A percentile compares a stretch with the other conserved stretches of the same genome.
Evolutionary conservation across 2,113 vertebrate species (phyloP).

Genomic region (Probosciger aterrimus): DNA sequence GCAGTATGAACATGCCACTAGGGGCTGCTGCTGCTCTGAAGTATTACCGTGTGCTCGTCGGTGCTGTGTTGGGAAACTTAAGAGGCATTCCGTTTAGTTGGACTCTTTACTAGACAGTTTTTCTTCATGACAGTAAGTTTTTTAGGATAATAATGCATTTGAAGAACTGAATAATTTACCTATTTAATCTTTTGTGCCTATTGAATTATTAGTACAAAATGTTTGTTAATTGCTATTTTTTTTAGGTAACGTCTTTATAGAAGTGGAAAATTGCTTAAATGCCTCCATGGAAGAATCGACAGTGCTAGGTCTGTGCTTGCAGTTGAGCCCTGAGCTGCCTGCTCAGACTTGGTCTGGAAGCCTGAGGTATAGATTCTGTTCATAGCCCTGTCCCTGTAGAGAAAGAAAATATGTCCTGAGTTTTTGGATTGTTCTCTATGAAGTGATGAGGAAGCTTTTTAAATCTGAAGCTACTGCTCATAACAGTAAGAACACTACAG

Average conservation of each 20-base stretch:
- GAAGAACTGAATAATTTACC: neutral
- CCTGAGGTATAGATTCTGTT: neutral
- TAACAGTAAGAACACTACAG: neutral
- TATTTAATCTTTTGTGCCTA: neutral
- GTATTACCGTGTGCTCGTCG: accelerated
- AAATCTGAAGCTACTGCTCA: neutral
- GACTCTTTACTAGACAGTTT: neutral
- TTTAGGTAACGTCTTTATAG: neutral
- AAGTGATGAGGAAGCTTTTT: neutral
- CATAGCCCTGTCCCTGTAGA: neutral
- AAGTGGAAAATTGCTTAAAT: neutral
- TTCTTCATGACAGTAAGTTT: neutral
- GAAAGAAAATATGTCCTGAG: accelerated
- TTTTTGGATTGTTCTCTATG: neutral
- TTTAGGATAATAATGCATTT: neutral
- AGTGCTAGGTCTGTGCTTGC: neutral
- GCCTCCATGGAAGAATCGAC: neutral
- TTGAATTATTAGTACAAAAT: neutral
- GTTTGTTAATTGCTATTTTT: neutral
- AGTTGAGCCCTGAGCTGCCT: neutral
- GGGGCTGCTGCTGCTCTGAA: slow-evolving; percentile 21
- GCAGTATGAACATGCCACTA: neutral
- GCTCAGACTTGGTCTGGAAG: neutral
- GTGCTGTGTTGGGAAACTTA: accelerated
- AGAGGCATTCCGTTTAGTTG: neutral